A percentile compares a stretch with the other conserved stretches of the same genome.
Conservation (phyloP, 2,888 invertebrate species). For the Lithophane leautieri region DNA sequence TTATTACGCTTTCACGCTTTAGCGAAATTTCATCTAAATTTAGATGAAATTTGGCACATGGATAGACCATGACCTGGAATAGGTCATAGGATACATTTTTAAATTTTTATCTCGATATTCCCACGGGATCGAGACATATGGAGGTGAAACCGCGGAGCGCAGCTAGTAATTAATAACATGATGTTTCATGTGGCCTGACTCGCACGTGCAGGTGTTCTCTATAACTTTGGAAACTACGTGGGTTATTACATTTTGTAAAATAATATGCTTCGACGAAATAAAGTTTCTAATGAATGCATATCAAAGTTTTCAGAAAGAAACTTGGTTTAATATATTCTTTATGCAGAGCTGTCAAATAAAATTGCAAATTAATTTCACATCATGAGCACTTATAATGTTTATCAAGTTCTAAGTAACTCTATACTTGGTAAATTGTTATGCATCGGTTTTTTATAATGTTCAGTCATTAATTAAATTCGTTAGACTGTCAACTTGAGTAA, state of each 20-base stretch:
- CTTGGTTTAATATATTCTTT: constrained; percentile 12
- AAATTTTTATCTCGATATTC: too few species aligned
- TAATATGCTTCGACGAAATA: constrained; percentile 9
- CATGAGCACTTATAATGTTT: background rate
- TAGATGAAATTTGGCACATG: too few species aligned
- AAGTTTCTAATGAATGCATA: constrained; percentile 32
- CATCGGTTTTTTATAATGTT: constrained; percentile 5
- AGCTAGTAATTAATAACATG: background rate
- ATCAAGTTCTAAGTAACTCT: background rate
- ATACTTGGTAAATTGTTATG: constrained; percentile 13
- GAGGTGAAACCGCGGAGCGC: too few species aligned
- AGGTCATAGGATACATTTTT: too few species aligned
- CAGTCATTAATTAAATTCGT: constrained; percentile 29
- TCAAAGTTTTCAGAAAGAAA: background rate
- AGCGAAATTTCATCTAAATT: too few species aligned
- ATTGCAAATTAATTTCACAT: constrained; percentile 23
- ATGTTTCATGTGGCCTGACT: background rate
- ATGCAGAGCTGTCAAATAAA: constrained; percentile 27
- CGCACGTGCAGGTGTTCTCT: background rate
- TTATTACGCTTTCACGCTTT: too few species aligned
- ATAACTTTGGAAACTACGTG: constrained; percentile 1
- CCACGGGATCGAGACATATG: too few species aligned
- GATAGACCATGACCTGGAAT: too few species aligned
- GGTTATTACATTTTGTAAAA: background rate
- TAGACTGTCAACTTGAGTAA: constrained; percentile 29